These are phyloP conservation scores for Fissipunctia ypsillon DNA, from an alignment of 2,888 invertebrate genomes.

Conservation along the genomic window DNA sequence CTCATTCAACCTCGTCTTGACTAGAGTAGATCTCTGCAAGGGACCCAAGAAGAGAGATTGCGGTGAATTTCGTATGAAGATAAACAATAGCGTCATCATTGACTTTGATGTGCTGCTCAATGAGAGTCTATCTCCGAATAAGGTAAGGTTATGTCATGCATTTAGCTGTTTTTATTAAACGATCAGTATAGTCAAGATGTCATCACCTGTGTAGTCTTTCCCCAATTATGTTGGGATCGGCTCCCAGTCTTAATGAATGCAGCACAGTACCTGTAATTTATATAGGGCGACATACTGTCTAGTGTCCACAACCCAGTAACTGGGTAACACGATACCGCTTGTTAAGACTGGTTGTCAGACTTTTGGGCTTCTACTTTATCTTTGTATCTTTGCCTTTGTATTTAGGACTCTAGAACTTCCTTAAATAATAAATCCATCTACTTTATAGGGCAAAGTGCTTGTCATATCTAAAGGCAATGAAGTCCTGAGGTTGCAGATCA, in stretches of 20 bases:
- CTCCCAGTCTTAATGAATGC: background rate
- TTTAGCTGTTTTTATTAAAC: background rate
- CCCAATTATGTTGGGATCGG: background rate
- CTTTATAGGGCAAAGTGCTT: constrained; percentile 3
- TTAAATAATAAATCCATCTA: background rate
- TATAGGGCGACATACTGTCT: background rate
- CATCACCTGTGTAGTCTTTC: background rate
- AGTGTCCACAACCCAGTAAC: background rate
- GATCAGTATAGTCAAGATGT: background rate
- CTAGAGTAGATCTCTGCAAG: background rate
- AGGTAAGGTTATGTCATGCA: background rate
- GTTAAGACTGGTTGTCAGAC: background rate
- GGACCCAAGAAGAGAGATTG: constrained; percentile 8
- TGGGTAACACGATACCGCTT: background rate
- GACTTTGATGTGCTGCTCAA: background rate
- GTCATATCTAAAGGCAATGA: constrained; percentile 37
- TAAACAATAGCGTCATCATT: background rate
- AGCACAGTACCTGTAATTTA: background rate
- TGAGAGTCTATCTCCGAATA: background rate
- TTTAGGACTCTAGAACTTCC: background rate
- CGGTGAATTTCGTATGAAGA: background rate
- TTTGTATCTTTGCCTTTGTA: background rate
- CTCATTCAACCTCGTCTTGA: background rate
- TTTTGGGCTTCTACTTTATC: background rate
- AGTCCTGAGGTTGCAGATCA: constrained; percentile 48